phyloP scores from a whole-genome alignment of 2,797 vertebrate genomes.

The Oreortyx pictus region DNA sequence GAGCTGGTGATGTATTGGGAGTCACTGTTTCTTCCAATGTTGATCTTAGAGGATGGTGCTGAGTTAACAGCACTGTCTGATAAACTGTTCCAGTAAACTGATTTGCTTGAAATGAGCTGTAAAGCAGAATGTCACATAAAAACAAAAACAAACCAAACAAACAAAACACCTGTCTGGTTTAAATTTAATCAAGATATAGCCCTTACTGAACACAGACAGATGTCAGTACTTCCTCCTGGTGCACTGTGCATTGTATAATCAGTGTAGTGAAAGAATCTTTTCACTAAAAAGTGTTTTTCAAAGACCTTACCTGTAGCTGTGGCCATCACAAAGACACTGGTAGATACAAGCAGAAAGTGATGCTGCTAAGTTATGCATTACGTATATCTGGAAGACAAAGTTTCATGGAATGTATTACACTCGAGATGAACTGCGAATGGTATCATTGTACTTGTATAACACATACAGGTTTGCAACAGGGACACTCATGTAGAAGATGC shows the following conservation, averaged over 20 bases:
- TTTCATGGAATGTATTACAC: neutral
- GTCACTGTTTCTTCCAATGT: slow-evolving; percentile 88
- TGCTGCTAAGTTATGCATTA: slow-evolving; percentile 96
- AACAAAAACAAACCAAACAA: neutral
- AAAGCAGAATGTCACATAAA: slow-evolving; percentile 6
- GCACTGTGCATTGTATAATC: neutral
- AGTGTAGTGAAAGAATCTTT: neutral
- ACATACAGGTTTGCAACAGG: neutral
- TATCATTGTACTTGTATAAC: neutral
- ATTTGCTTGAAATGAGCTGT: slow-evolving; percentile 90
- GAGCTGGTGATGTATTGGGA: slow-evolving; percentile 91
- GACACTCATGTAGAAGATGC: neutral
- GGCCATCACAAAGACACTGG: slow-evolving; percentile 96
- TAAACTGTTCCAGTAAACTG: slow-evolving; percentile 95
- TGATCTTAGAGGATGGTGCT: slow-evolving; percentile 83
- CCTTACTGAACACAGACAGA: neutral
- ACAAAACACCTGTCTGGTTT: neutral
- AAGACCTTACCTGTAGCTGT: slow-evolving; percentile 88
- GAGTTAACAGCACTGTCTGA: slow-evolving; percentile 91
- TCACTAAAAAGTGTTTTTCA: neutral
- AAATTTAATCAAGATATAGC: neutral
- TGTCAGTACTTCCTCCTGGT: neutral
- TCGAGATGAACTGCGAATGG: neutral
- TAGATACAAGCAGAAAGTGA: slow-evolving; percentile 98
- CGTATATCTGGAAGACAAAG: slow-evolving; percentile 87